Base-by-base conservation (phyloP, 2,888 invertebrate species). In the Gasteruption jaculator region DNA sequence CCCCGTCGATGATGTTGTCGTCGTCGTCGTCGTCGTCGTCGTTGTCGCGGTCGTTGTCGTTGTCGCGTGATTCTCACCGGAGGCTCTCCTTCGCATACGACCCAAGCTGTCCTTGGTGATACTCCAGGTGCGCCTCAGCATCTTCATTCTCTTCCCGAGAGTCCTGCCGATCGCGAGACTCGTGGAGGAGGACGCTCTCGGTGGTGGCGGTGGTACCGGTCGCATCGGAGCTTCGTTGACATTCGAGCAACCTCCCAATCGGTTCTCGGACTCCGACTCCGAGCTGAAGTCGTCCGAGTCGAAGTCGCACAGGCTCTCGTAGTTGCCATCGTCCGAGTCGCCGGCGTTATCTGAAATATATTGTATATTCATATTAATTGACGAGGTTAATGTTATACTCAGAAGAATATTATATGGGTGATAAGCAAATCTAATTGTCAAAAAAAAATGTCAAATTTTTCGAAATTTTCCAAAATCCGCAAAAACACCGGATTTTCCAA, bases 51-150 rank as follows among this genome's bases (percentile, higher is more conserved):
- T 34, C 34, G 38, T 18, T 21, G n/a, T n/a, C n/a, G n/a, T n/a
- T n/a, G n/a, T n/a, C n/a, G n/a, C n/a, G 3, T 49, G 35, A 15
- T 45, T 49, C 4, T 52, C 56, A 5, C 43, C 50, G 10, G 60
- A 57, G 3, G 62, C 58, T 39, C 61, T 58, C 12, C 61, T 50
- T 10, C 65, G 47, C 38, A 68, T 68, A 1, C 65, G 58, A 3
- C 65, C 65, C 3, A 69, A 49, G 20, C 67, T 68, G 3, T 65
- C 68, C 42, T 69, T 70, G 11, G 70, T 70, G 27, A 69, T 64
- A 43, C 67, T 70, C 68, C 68, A 70, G 0, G 67, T 68, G 29
- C 68, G 54, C 5, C 65, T 52, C 0, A 70, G 47, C 50, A 69
- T 63, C 36, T 65, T 68, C 50, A 70, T 67, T 29, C 58, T 53